A percentile compares a stretch with the other conserved stretches of the same genome.
phyloP scores from a whole-genome alignment of 2,113 vertebrate species.

The Acinonyx jubatus region DNA sequence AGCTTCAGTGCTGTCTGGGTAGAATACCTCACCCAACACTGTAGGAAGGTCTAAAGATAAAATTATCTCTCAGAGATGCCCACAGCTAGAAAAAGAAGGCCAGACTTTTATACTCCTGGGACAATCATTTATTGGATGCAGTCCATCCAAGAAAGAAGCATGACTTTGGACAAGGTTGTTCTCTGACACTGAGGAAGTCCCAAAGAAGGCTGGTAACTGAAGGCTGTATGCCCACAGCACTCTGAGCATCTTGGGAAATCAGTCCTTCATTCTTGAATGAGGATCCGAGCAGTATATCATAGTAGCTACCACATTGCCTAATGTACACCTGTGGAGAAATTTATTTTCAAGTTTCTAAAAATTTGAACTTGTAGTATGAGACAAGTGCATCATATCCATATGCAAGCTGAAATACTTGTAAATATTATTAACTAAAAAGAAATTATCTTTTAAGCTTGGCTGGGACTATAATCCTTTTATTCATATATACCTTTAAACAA shows the following conservation, averaged over 20 bases:
- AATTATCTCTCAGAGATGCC: neutral
- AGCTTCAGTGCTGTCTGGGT: neutral
- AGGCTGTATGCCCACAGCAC: neutral
- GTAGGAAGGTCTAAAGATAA: neutral
- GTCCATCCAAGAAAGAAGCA: neutral
- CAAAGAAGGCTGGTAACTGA: neutral
- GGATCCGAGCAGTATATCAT: neutral
- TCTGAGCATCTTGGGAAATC: neutral
- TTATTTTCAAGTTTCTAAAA: slow-evolving; percentile 31
- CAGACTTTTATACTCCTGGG: neutral
- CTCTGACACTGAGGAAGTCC: neutral
- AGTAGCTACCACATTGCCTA: neutral
- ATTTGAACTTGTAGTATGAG: neutral
- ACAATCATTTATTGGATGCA: neutral
- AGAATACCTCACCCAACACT: neutral
- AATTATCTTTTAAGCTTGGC: neutral
- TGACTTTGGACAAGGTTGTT: neutral
- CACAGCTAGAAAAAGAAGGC: neutral
- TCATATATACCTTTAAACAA: neutral
- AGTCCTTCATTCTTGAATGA: neutral
- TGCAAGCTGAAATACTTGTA: neutral
- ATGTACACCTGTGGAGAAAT: neutral
- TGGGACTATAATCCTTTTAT: neutral
- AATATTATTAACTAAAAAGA: neutral
- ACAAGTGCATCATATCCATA: neutral